These are phyloP conservation scores for Drosophila nannoptera DNA, from an alignment of 1,140 invertebrate species.

Conservation along the genomic window DNA sequence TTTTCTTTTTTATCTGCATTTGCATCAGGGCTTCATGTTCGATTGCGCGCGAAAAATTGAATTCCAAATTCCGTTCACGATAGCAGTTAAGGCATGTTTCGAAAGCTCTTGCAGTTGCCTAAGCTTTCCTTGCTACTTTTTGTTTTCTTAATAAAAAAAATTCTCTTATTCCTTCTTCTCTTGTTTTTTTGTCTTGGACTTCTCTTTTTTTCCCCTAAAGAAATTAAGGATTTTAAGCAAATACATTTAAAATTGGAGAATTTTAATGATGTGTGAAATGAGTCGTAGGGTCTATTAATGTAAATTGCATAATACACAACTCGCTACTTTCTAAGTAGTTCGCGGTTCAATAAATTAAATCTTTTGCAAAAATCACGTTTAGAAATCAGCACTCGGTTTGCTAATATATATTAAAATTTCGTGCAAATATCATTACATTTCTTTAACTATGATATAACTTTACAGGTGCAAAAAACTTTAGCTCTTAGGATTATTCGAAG, in stretches of 20 bases:
- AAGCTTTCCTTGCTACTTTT: conserved; percentile 2
- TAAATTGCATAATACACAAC: conserved; percentile 69
- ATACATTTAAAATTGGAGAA: too few relatives aligned
- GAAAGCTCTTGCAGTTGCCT: conserved; percentile 4
- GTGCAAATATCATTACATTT: conserved; percentile 62
- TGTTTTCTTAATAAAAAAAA: too few relatives aligned
- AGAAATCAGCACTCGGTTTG: conserved; percentile 29
- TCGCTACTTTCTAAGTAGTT: conserved; percentile 56
- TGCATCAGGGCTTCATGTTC: background rate
- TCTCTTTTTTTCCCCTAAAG: conserved; percentile 26
- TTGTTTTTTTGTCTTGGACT: too few relatives aligned
- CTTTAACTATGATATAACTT: conserved; percentile 29
- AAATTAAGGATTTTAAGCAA: background rate
- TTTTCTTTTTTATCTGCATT: too few relatives aligned
- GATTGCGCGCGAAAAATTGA: too few relatives aligned
- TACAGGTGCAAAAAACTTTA: conserved; percentile 42
- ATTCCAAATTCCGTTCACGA: too few relatives aligned
- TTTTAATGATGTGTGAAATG: too few relatives aligned
- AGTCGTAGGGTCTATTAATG: too few relatives aligned
- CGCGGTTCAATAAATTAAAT: conserved; percentile 48
- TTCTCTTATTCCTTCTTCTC: too few relatives aligned
- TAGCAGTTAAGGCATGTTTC: too few relatives aligned
- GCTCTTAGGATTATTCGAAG: conserved; percentile 64
- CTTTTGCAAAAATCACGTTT: conserved; percentile 53
- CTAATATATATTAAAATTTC: conserved; percentile 45